Conservation (phyloP, 2,888 invertebrate genomes). For the Drosophila mettleri region DNA sequence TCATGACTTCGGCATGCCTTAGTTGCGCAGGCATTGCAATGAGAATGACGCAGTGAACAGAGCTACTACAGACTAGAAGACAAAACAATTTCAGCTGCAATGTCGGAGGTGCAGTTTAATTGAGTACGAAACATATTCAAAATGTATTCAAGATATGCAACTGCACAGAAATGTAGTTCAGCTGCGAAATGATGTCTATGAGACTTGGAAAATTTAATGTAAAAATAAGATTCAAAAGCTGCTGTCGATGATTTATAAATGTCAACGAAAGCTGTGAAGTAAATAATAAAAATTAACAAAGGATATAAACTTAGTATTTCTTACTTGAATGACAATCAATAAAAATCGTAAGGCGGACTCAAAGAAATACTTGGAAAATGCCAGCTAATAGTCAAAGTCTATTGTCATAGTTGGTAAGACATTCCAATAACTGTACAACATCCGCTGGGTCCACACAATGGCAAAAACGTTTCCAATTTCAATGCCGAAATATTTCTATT, state of each 20-base stretch:
- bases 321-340: slow-evolving; percentile 48
- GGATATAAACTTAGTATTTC: slow-evolving; percentile 72
- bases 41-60: slow-evolving; percentile 20
- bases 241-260: slow-evolving; percentile 50
- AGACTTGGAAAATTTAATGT: not conserved
- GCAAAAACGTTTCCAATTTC: slow-evolving; percentile 75
- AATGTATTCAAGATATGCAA: slow-evolving; percentile 14
- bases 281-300: slow-evolving; percentile 71
- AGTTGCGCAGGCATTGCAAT: slow-evolving; percentile 14
- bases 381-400: slow-evolving; percentile 64
- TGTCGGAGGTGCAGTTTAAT: slow-evolving; percentile 26
- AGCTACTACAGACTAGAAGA: not conserved
- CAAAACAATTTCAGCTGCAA: slow-evolving; percentile 1
- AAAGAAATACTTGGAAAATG: slow-evolving; percentile 53
- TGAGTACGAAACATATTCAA: slow-evolving; percentile 28
- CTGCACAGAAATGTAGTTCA: slow-evolving; percentile 14
- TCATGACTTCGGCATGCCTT: not conserved
- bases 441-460: slow-evolving; percentile 69
- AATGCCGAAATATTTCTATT: slow-evolving; percentile 76
- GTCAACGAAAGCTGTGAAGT: slow-evolving; percentile 43
- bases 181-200: not conserved
- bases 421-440: slow-evolving; percentile 80
- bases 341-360: slow-evolving; percentile 11
- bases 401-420: slow-evolving; percentile 64
- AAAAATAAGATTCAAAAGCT: slow-evolving; percentile 16